These are phyloP conservation scores for Coreius guichenoti DNA, from an alignment of 2,797 vertebrate genomes.

Conservation along the genomic window DNA sequence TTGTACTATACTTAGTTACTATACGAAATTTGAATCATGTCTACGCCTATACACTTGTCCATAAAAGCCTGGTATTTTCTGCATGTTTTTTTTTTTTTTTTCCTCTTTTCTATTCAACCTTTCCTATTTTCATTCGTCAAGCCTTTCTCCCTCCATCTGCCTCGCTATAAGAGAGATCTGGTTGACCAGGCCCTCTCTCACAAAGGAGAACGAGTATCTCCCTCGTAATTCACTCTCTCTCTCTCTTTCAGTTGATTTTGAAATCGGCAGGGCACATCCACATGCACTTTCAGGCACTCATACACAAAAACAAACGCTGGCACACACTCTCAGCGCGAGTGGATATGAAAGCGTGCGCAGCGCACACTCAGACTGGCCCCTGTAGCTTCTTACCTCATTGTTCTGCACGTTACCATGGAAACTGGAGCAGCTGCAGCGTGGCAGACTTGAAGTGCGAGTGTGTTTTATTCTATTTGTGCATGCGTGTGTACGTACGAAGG, in stretches of 20 bases:
- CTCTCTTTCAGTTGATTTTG: slow-evolving; percentile 65
- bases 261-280: slow-evolving; percentile 55
- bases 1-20: too few relatives aligned
- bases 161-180: slow-evolving; percentile 64
- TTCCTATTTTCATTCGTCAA: slow-evolving; percentile 23
- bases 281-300: slow-evolving; percentile 56
- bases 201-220: slow-evolving; percentile 70
- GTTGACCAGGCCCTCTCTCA: slow-evolving; percentile 58
- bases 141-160: slow-evolving; percentile 54
- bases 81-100: not conserved
- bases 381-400: slow-evolving; percentile 83
- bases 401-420: slow-evolving; percentile 85
- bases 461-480: slow-evolving; percentile 76
- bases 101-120: slow-evolving; percentile 2
- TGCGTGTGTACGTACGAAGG: slow-evolving; percentile 70
- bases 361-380: slow-evolving; percentile 64
- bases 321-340: slow-evolving; percentile 55
- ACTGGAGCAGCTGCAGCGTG: slow-evolving; percentile 94
- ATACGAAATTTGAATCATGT: not conserved
- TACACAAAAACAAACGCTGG: slow-evolving; percentile 50
- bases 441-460: slow-evolving; percentile 79
- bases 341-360: slow-evolving; percentile 65
- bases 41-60: not conserved
- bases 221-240: slow-evolving; percentile 71
- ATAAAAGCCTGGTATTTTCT: not conserved